phyloP scores from a whole-genome alignment of 2,797 vertebrate genomes.

The Ceyx erithaca region DNA sequence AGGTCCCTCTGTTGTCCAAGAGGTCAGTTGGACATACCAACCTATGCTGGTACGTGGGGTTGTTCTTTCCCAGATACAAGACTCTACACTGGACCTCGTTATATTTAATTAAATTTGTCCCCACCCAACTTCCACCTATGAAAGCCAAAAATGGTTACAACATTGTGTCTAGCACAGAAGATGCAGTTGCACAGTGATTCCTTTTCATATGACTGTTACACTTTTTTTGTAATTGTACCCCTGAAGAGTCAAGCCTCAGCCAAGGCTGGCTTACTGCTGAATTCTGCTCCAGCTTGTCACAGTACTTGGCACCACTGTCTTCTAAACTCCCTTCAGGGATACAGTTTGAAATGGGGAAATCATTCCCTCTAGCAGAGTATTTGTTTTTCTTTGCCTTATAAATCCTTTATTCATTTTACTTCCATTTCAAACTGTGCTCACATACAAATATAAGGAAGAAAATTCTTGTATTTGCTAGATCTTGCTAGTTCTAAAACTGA shows the following conservation, averaged over 20 bases:
- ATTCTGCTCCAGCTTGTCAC: background rate
- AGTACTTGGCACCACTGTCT: background rate
- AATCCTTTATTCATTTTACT: conserved; percentile 21
- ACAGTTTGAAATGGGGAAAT: background rate
- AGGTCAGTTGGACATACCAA: no score
- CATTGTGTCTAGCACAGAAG: background rate
- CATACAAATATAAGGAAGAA: background rate
- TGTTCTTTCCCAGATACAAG: no score
- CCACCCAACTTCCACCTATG: background rate
- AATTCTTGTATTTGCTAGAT: conserved; percentile 19
- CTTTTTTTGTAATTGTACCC: background rate
- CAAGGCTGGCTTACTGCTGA: background rate
- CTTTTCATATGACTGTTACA: background rate
- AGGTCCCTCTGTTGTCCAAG: no score
- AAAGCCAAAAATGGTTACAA: background rate
- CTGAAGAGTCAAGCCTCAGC: background rate
- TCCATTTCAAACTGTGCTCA: background rate
- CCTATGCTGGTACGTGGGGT: no score
- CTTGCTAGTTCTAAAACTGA: conserved; percentile 11
- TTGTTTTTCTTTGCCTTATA: conserved; percentile 27
- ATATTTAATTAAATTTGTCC: no score
- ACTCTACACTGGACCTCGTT: no score
- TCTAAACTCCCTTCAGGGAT: background rate
- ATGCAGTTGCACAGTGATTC: background rate
- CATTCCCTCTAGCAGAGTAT: background rate